Evolutionary conservation across 2,888 invertebrate genomes (phyloP).

Genomic region (Agriotes lineatus): DNA sequence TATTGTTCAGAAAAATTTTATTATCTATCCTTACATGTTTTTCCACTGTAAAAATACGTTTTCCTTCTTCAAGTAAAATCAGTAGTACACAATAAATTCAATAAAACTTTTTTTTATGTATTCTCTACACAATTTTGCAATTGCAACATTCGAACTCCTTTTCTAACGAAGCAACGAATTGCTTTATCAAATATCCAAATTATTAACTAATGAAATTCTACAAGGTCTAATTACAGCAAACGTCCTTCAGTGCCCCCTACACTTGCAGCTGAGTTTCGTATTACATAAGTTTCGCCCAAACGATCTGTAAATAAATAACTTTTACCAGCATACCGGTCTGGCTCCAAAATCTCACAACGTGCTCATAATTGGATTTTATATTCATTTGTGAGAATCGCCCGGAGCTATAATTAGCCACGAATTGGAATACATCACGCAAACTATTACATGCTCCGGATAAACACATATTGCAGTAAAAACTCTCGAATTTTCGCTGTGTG

Average conservation of each 20-base stretch:
- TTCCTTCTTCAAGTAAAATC: no score
- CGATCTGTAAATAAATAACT: slow-evolving; percentile 15
- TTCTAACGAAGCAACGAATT: background rate
- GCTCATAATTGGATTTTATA: slow-evolving; percentile 36
- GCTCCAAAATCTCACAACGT: slow-evolving; percentile 24
- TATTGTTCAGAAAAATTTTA: no score
- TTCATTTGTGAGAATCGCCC: slow-evolving; percentile 34
- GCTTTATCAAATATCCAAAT: no score
- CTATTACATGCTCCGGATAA: slow-evolving; percentile 19
- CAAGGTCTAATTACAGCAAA: background rate
- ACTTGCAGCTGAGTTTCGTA: background rate
- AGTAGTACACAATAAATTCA: no score
- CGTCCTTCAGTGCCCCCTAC: background rate
- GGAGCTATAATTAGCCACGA: slow-evolving; percentile 34
- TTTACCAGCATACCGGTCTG: slow-evolving; percentile 8
- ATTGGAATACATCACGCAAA: slow-evolving; percentile 34
- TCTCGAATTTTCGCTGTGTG: background rate
- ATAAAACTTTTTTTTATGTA: no score
- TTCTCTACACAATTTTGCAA: no score
- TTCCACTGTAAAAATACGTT: no score
- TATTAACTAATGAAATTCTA: no score
- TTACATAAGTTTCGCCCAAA: background rate
- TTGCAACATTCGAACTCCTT: background rate
- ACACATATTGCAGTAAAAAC: background rate
- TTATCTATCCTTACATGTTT: no score